A percentile compares a stretch with the other conserved stretches of the same genome.
phyloP scores from a whole-genome alignment of 1,140 invertebrate species.

The Ceratina calcarata region DNA sequence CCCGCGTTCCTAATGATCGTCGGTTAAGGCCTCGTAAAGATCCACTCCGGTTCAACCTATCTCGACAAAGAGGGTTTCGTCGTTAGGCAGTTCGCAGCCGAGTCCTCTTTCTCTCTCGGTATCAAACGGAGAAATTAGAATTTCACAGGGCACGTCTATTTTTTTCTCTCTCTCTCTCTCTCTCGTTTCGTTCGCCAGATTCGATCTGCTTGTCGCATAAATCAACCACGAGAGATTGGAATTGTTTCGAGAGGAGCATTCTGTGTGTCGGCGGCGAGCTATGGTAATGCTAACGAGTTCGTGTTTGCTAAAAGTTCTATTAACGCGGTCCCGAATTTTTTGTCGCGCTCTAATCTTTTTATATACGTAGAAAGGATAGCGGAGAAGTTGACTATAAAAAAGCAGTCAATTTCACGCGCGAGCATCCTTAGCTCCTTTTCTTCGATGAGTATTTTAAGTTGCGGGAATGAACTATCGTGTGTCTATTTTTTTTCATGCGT shows the following conservation, averaged over 20 bases:
- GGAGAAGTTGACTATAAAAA: not conserved
- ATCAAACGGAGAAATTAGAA: conserved; percentile 28
- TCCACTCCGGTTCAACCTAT: conserved; percentile 16
- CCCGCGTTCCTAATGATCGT: conserved; percentile 61
- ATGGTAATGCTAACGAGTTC: conserved; percentile 1
- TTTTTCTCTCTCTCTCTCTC: not conserved
- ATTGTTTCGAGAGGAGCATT: conserved; percentile 1
- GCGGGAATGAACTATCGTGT: too few species aligned
- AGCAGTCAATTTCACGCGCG: not conserved
- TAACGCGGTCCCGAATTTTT: conserved; percentile 5
- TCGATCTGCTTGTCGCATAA: conserved; percentile 3
- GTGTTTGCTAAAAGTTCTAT: conserved; percentile 3
- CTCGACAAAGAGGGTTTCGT: not conserved
- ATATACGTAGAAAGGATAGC: not conserved
- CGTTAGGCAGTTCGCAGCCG: not conserved
- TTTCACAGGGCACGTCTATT: conserved; percentile 14
- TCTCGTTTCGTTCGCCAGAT: not conserved
- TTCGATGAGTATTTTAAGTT: too few species aligned
- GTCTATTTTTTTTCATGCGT: too few species aligned
- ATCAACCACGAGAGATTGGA: conserved; percentile 10
- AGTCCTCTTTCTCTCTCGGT: not conserved
- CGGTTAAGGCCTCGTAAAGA: conserved; percentile 50
- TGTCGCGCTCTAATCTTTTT: not conserved
- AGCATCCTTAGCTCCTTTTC: too few species aligned
- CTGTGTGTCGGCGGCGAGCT: not conserved